Conservation (phyloP, 2,888 invertebrate genomes). For the Sialis fuliginosa region DNA sequence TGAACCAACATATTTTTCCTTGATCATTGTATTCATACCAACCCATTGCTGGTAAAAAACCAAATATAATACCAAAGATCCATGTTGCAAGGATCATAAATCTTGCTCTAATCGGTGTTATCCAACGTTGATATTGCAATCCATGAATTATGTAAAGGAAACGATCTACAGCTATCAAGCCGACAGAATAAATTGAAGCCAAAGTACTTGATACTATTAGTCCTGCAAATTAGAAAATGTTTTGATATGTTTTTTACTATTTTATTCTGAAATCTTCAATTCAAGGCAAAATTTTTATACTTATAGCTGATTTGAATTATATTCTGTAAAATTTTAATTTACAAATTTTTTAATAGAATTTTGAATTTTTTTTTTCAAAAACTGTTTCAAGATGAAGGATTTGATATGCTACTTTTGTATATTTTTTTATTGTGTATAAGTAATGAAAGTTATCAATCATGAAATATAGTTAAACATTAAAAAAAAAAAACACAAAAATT, state of each 20-base stretch:
- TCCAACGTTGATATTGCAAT: slow-evolving; percentile 40
- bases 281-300: not conserved
- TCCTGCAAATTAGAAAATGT: slow-evolving; percentile 23
- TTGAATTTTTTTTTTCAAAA: too few species aligned
- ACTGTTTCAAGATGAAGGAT: too few species aligned
- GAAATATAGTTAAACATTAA: too few species aligned
- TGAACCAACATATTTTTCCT: slow-evolving; percentile 37
- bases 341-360: too few species aligned
- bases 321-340: too few species aligned
- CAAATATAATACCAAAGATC: slow-evolving; percentile 36
- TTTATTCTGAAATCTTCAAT: too few species aligned
- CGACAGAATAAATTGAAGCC: slow-evolving; percentile 44
- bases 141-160: slow-evolving; percentile 47
- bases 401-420: too few species aligned
- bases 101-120: slow-evolving; percentile 36
- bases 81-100: slow-evolving; percentile 35
- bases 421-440: too few species aligned
- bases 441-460: too few species aligned
- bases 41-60: slow-evolving; percentile 40
- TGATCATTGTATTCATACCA: slow-evolving; percentile 33
- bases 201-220: slow-evolving; percentile 43
- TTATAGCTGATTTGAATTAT: not conserved
- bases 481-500: too few species aligned
- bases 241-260: not conserved
- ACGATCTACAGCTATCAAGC: slow-evolving; percentile 42